A percentile compares a stretch with the other conserved stretches of the same genome.
Conservation (phyloP, 2,888 invertebrate species). For the Athalia cordata region DNA sequence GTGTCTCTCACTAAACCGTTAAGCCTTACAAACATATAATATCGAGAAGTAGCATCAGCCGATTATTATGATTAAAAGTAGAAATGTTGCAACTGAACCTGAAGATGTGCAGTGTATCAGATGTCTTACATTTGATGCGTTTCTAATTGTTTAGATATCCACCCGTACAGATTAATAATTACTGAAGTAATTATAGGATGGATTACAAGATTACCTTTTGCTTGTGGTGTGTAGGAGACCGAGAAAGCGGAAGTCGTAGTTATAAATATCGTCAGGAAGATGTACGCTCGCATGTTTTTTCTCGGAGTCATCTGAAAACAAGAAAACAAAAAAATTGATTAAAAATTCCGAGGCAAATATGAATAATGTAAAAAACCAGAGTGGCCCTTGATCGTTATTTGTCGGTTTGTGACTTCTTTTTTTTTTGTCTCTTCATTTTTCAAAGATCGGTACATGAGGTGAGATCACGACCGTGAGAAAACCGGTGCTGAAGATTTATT, state of each 20-base stretch:
- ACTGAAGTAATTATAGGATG: neutral
- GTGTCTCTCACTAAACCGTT: conserved; percentile 18
- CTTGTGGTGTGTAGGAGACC: conserved; percentile 58
- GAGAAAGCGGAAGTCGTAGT: conserved; percentile 64
- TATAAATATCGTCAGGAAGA: conserved; percentile 61
- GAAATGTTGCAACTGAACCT: no score
- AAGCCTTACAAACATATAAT: conserved; percentile 12
- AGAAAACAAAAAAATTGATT: neutral
- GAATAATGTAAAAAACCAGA: neutral
- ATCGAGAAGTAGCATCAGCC: no score
- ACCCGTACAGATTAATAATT: neutral
- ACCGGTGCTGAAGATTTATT: no score
- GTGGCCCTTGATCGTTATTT: neutral
- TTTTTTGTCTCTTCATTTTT: no score
- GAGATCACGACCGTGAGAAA: no score
- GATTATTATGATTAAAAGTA: no score
- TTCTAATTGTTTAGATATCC: no score
- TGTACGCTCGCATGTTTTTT: conserved; percentile 58
- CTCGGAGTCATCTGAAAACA: conserved; percentile 67
- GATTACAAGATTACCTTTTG: conserved; percentile 57
- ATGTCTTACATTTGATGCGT: no score
- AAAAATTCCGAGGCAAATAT: neutral
- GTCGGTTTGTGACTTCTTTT: no score
- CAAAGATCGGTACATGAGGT: no score
- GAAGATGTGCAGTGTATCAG: no score